Percentiles rank a stretch among this genome's conserved stretches.
Conservation (phyloP, 2,888 invertebrate genomes). For the Coelopa pilipes region DNA sequence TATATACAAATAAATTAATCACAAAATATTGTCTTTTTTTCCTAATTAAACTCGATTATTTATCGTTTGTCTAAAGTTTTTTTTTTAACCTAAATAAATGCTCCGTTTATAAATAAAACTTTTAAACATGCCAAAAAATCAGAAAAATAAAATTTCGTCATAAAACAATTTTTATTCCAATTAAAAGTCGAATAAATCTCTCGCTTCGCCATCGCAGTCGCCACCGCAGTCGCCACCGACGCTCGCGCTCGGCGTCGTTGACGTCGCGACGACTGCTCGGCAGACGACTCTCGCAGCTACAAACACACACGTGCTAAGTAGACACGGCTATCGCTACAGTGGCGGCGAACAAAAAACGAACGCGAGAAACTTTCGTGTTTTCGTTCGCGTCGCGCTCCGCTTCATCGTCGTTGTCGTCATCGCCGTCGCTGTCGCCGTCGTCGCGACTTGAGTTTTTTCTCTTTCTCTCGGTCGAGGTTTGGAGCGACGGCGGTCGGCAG, state of each 20-base stretch:
- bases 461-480: slow-evolving; percentile 2
- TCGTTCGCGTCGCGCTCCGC: neutral
- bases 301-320: too few relatives aligned
- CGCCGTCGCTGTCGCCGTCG: neutral
- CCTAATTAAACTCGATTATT: neutral
- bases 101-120: too few relatives aligned
- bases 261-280: too few relatives aligned
- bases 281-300: too few relatives aligned
- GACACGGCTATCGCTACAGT: too few relatives aligned
- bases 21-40: neutral
- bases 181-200: too few relatives aligned
- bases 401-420: neutral
- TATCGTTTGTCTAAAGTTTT: neutral
- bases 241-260: neutral
- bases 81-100: neutral
- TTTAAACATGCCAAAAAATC: too few relatives aligned
- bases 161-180: too few relatives aligned
- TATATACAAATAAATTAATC: neutral
- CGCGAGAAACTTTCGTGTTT: neutral
- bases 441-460: neutral
- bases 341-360: too few relatives aligned
- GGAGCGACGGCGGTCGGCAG: neutral
- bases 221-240: neutral
- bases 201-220: too few relatives aligned
- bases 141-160: too few relatives aligned